Evolutionary conservation across 2,113 vertebrate genomes (phyloP), one percentile per base, ranked within the genome.

Genomic region (Tyrannus savana): DNA sequence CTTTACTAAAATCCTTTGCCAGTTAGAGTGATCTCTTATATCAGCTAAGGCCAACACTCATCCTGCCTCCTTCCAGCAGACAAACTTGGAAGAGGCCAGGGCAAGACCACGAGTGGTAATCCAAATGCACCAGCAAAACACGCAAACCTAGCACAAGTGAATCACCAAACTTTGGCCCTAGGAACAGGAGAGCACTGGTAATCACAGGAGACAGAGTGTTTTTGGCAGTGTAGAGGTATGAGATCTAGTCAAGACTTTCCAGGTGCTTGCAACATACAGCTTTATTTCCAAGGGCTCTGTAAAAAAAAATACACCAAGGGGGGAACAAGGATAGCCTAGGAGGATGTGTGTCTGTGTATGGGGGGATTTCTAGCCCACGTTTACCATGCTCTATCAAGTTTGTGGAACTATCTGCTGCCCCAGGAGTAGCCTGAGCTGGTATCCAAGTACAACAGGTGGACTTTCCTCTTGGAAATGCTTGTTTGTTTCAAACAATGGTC

Each of bases 401-500:
- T 74, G 80, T 76, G 68, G 56, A 86, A 21, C 25, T 52, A 44
- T 39, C 75, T 82, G 9, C n/a, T 87, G 56, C 37, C 46, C 42
- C 71, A 89, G 74, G 41, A 28, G 59, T 67, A 92, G 60, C 46
- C 66, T 80, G 56, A 87, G 56, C 23, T 67, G 39, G 41, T 55
- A 62, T 94, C 74, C 56, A 95, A 85, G 46, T 76, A 87, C 49
- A 91, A 58, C 37, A 28, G 59, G 68, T 89, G 69, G 47, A 90
- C 72, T 68, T 93, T 67, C n/a, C 81, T 93, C 52, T 84, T 84
- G 58, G 72, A 84, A 88, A 86, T 42, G 33, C 39, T 69, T 79
- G 60, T 78, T 92, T 92, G 28, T 96, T 96, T 96, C 81, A 79
- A 93, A 27, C 35, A 76, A 69, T 74, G 68, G 72, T 91, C 94